A percentile compares a stretch with the other conserved stretches of the same genome.
Conservation (phyloP, 2,888 invertebrate genomes). For the Aromia moschata region DNA sequence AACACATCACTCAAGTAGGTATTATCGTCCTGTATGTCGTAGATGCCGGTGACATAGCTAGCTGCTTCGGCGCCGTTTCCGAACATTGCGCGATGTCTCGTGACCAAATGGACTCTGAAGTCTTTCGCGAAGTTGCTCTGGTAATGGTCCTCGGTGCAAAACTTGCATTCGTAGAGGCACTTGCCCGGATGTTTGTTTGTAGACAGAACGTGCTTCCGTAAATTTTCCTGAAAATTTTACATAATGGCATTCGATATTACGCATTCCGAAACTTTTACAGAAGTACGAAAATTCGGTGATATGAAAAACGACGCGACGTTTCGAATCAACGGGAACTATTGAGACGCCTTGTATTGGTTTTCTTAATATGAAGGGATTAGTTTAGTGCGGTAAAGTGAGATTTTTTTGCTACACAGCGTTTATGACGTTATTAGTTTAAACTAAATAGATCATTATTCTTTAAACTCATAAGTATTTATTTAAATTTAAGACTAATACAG, state of each 20-base stretch:
- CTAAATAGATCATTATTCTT: too few species aligned
- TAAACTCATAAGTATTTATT: too few species aligned
- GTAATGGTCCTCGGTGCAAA: constrained; percentile 66
- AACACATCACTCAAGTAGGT: constrained; percentile 37
- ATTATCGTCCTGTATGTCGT: constrained; percentile 59
- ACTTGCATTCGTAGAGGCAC: constrained; percentile 80
- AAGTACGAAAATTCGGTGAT: constrained; percentile 16
- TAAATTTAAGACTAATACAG: too few species aligned
- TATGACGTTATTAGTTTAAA: too few species aligned
- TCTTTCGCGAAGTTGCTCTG: constrained; percentile 74
- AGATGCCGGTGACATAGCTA: constrained; percentile 65
- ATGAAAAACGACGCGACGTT: constrained; percentile 7
- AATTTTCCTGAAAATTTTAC: constrained; percentile 73
- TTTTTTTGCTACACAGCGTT: too few species aligned
- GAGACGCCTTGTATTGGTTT: neutral
- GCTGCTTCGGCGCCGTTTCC: constrained; percentile 65
- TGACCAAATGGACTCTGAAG: constrained; percentile 72
- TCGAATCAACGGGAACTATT: neutral
- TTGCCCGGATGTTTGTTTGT: constrained; percentile 82
- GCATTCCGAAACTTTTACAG: constrained; percentile 11
- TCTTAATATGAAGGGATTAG: neutral
- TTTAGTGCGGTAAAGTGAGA: too few species aligned
- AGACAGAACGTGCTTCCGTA: constrained; percentile 85
- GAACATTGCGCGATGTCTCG: constrained; percentile 67
- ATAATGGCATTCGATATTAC: neutral